Base-by-base conservation (phyloP, 2,113 vertebrate species). In the Ariopsis seemanni region DNA sequence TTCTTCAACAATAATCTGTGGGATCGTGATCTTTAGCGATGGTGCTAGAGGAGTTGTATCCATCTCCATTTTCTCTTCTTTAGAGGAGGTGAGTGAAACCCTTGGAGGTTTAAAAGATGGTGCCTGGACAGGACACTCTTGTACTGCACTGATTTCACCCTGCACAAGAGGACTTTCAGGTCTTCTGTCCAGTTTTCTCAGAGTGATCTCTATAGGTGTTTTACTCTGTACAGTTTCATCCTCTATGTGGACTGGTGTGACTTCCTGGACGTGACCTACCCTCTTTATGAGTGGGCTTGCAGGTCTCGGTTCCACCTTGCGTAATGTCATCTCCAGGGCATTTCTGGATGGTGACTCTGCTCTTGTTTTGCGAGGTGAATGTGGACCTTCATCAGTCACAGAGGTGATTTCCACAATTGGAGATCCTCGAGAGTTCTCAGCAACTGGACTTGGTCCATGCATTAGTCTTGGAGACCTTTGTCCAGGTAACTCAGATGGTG, bases 211-310 rank as follows among this genome's bases (percentile, higher is more conserved):
- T 72, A 94, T 85, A 57, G 94, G 94, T 0, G 93, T 93, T 84
- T 92, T 95, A 85, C 93, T 92, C 18, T 91, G 94, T 4, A 88
- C 88, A 34, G 85, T 14, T 34, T 94, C 94, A 18, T 94, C 91
- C 25, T 90, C 92, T 78, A 93, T 90, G 71, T 91, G 91, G 57
- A 85, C 60, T 78, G 90, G 88, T 7, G 88, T 82, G 2, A 92
- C 89, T 86, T 96, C 95, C 83, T 94, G 93, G 77, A 92, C 91
- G 82, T 92, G 90, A 62, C 92, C 91, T 83, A 94, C 92, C 42
- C 92, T 94, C 89, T 96, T 94, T 67, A 95, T 92, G 4, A 95
- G 92, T 0, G 95, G 95, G 91, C 95, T 96, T 5, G 91, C 90
- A 71, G 94, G 94, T 83, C 95, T 94, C 87, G 88, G 93, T 58